phyloP scores from a whole-genome alignment of 30 jellyfish, hydroid and myxozoan genomes.

The Cassiopea xamachana region DNA sequence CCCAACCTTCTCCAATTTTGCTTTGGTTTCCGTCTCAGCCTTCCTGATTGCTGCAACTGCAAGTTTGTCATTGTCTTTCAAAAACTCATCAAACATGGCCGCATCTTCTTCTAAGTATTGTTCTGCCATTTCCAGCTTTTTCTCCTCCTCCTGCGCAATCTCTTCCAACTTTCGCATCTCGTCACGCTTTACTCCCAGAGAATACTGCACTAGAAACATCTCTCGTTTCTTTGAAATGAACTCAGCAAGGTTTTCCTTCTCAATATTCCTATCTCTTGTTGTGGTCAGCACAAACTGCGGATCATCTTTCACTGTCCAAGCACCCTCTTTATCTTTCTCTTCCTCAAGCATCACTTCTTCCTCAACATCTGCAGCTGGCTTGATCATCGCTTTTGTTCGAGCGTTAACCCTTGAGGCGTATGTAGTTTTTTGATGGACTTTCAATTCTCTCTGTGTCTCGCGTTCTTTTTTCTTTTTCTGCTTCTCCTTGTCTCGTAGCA shows the following conservation, averaged over 20 bases:
- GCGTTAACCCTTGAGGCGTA: constrained; percentile 96
- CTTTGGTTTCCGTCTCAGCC: constrained; percentile 97
- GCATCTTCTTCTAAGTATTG: constrained; percentile 98
- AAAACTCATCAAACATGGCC: constrained; percentile 97
- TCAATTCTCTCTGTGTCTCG: constrained; percentile 79
- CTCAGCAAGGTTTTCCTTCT: constrained; percentile 92
- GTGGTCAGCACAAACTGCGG: constrained; percentile 95
- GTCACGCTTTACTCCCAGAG: constrained; percentile 97
- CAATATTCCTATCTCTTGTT: constrained; percentile 93
- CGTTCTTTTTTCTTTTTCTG: constrained; percentile 89
- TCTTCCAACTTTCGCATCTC: constrained; percentile 98
- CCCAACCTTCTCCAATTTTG: constrained; percentile 93
- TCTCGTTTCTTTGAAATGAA: constrained; percentile 95
- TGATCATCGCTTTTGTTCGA: constrained; percentile 93
- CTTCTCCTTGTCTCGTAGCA: constrained; percentile 92
- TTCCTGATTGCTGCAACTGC: constrained; percentile 98
- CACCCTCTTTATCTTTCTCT: constrained; percentile 72
- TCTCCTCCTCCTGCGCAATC: constrained; percentile 97
- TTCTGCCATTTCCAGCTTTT: constrained; percentile 95
- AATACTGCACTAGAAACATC: constrained; percentile 96
- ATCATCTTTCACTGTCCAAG: constrained; percentile 90
- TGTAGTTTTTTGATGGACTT: constrained; percentile 92
- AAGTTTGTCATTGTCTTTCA: constrained; percentile 92
- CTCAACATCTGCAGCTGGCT: constrained; percentile 98
- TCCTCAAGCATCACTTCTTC: constrained; percentile 78